Evolutionary conservation across 2,888 invertebrate species (phyloP), one percentile per base, ranked within the genome.

Genomic region (Drosophila robusta): DNA sequence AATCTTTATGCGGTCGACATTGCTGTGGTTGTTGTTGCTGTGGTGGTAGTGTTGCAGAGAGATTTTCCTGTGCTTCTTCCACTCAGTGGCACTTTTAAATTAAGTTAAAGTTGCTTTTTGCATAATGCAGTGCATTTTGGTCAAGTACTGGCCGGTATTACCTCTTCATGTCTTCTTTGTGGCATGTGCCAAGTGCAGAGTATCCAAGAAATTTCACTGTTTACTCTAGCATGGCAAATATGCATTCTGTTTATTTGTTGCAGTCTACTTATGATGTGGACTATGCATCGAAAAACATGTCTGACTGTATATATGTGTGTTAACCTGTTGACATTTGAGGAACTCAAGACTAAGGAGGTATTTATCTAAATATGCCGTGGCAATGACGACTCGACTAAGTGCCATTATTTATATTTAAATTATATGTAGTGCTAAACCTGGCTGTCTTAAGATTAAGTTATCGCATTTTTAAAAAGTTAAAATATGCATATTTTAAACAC

Each of bases 51-150:
- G 36, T 12, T 39, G 22, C 24, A 50, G 32, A 26, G 32, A 32
- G 42, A 49, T 58, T 50, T 51, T 70, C 44, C 22, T 42, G 68
- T 14, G 39, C 9, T 18, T 14, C 36, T 38, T 29, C 12, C 50
- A 67, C 64, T 80, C 60, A 65, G 78, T 67, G 70, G 68, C 62
- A 75, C 68, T 80, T 70, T 83, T 69, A 84, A 86, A 84, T 87
- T 63, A 87, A 86, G 86, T 82, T 83, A 68, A 88, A 70, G 70
- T 63, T 70, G 39, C 54, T 67, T 56, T 64, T 67, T 72, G 63
- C 70, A 78, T 76, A 79, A 87, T 87, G 65, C 69, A 75, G 51
- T 79, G 64, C 66, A 41, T 71, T 78, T 70, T 68, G 87, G 87
- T 81, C 81, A 84, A 80, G 65, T 47, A 52, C 50, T 70, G 62